phyloP scores from a whole-genome alignment of 2,797 vertebrate genomes.

The Artibeus jamaicensis region DNA sequence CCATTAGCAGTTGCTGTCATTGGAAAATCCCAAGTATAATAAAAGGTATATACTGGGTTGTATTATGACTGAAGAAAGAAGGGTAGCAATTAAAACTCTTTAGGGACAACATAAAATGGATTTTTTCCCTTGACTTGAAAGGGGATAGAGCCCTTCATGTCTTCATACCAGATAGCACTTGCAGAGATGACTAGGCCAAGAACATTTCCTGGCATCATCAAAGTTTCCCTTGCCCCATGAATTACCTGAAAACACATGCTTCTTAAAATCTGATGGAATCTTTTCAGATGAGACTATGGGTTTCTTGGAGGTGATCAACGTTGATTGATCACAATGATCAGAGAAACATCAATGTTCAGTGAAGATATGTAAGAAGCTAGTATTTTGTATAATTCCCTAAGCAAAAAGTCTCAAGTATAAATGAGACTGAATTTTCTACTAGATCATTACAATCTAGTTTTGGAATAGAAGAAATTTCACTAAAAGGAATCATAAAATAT shows the following conservation, averaged over 20 bases:
- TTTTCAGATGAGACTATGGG: background rate
- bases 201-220: background rate
- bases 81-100: background rate
- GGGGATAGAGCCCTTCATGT: background rate
- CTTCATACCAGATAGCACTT: background rate
- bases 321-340: background rate
- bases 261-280: background rate
- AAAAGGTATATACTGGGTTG: background rate
- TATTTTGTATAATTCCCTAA: background rate
- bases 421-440: background rate
- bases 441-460: background rate
- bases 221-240: background rate
- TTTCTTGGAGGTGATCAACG: background rate
- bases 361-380: background rate
- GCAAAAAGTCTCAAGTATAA: background rate
- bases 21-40: background rate
- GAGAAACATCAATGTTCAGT: background rate
- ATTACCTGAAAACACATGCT: background rate
- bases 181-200: background rate
- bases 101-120: background rate
- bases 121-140: background rate
- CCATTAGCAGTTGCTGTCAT: background rate
- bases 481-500: background rate
- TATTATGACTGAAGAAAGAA: background rate
- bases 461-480: background rate